Percentiles rank a stretch among this genome's conserved stretches.
These are phyloP conservation scores for Harpagoxenus sublaevis DNA, from an alignment of 2,888 invertebrate genomes.

Conservation along the genomic window DNA sequence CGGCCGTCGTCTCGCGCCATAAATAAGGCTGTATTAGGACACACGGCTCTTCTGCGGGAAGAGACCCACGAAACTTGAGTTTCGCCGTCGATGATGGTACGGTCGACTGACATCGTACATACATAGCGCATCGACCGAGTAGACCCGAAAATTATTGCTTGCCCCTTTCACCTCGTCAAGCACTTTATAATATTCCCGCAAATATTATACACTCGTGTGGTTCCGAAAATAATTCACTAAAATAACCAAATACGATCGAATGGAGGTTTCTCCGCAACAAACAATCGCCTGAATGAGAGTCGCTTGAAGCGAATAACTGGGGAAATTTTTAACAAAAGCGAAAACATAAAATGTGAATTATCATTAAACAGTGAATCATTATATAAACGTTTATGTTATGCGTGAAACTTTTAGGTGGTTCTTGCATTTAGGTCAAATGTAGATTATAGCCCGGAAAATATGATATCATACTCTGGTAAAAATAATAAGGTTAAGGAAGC, in stretches of 20 bases:
- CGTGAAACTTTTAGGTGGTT: no score
- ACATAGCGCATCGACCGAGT: background rate
- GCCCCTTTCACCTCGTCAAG: background rate
- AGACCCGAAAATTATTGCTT: background rate
- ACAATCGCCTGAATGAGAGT: background rate
- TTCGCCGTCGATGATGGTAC: background rate
- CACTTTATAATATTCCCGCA: constrained; percentile 2
- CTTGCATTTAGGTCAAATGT: no score
- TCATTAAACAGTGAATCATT: background rate
- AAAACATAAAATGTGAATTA: background rate
- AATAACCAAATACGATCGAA: background rate
- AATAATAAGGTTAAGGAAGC: no score
- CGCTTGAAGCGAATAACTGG: background rate
- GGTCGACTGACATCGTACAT: background rate
- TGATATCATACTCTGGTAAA: no score
- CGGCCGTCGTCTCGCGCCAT: constrained; percentile 16
- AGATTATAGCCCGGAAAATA: no score
- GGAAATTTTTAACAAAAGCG: background rate
- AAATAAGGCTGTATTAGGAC: constrained; percentile 44
- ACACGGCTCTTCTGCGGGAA: background rate
- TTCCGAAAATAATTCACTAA: background rate
- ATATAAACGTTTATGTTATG: background rate
- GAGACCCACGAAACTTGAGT: background rate
- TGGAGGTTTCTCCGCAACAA: background rate
- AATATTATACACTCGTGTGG: background rate